Conservation (phyloP, 2,113 vertebrate genomes). For the Seriola aureovittata region DNA sequence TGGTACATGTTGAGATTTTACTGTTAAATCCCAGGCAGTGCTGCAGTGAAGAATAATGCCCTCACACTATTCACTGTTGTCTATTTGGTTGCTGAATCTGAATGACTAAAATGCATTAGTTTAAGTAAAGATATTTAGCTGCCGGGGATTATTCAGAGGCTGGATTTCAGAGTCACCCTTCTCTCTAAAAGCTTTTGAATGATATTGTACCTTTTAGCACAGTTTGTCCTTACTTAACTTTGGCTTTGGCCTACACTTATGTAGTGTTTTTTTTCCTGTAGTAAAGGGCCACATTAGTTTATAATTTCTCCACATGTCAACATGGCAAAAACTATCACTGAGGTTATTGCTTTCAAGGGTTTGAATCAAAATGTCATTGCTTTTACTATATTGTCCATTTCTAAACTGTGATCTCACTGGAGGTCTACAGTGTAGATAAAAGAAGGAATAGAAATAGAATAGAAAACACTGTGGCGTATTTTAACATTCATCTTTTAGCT, state of each 20-base stretch:
- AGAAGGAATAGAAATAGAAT: background rate
- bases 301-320: background rate
- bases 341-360: background rate
- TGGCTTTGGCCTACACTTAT: background rate
- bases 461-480: background rate
- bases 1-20: background rate
- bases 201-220: slow-evolving; percentile 5
- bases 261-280: background rate
- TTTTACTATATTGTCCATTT: background rate
- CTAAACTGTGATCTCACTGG: background rate
- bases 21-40: slow-evolving; percentile 1
- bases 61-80: background rate
- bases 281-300: background rate
- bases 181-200: slow-evolving; percentile 53
- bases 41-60: background rate
- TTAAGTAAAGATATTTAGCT: slow-evolving; percentile 42
- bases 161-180: slow-evolving; percentile 15
- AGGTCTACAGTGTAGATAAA: background rate
- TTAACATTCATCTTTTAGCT: background rate
- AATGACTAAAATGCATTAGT: slow-evolving; percentile 50
- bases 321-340: background rate
- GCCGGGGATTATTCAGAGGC: slow-evolving; percentile 32
- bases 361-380: background rate
- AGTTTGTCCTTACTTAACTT: slow-evolving; percentile 13
- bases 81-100: slow-evolving; percentile 20